Evolutionary conservation across 2,888 invertebrate species (phyloP).

Genomic region (Axea sp.): DNA sequence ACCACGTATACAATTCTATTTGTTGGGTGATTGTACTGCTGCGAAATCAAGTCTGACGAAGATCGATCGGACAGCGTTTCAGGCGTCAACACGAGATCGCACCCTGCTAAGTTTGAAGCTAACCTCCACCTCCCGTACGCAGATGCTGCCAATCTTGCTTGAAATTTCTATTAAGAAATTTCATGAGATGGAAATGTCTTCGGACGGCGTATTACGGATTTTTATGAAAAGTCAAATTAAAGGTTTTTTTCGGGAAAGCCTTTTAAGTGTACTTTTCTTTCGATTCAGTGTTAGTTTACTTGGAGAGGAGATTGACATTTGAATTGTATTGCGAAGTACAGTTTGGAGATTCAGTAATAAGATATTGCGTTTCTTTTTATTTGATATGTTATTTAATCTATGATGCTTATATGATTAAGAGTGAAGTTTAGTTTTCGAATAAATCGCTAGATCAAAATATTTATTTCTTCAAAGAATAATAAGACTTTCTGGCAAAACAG

Average conservation of each 20-base stretch:
- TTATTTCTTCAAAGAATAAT: too few species aligned
- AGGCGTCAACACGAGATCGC: conserved; percentile 76
- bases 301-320: neutral
- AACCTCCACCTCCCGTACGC: conserved; percentile 66
- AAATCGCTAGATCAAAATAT: too few species aligned
- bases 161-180: conserved; percentile 78
- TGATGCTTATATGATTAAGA: too few species aligned
- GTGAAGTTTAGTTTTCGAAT: too few species aligned
- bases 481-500: too few species aligned
- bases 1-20: conserved; percentile 78
- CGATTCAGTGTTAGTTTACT: neutral
- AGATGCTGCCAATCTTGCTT: conserved; percentile 77
- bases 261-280: conserved; percentile 6
- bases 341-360: too few species aligned
- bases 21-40: conserved; percentile 79
- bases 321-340: neutral
- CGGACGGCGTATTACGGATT: conserved; percentile 31
- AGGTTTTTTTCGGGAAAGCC: conserved; percentile 8
- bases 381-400: too few species aligned
- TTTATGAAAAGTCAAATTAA: conserved; percentile 43
- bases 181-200: conserved; percentile 69
- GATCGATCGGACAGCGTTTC: conserved; percentile 78
- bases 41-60: conserved; percentile 80
- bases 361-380: neutral
- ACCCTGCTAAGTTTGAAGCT: conserved; percentile 60